These are phyloP conservation scores for Cantharis lateralis DNA, from an alignment of 2,888 invertebrate species.

Conservation along the genomic window DNA sequence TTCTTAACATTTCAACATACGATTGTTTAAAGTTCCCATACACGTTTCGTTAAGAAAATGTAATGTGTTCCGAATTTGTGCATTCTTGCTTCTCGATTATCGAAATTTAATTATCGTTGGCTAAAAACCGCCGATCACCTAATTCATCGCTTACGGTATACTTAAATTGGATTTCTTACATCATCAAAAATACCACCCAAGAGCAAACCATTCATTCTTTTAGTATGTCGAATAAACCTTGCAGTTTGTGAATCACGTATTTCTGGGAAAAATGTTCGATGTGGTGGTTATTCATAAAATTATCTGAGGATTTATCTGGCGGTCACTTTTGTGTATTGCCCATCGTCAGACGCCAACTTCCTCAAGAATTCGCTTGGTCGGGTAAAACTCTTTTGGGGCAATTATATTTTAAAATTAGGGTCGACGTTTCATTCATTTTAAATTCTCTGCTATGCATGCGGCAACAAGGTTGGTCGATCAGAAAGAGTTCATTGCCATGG, in stretches of 20 bases:
- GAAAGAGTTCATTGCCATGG: not conserved
- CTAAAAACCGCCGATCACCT: no score
- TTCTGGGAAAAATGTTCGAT: not conserved
- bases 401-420: not conserved
- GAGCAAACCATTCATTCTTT: not conserved
- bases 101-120: not conserved
- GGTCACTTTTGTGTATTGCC: not conserved
- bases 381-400: not conserved
- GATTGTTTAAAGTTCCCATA: not conserved
- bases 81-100: not conserved
- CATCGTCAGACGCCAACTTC: not conserved
- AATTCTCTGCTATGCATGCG: not conserved
- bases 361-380: not conserved
- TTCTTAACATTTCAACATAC: conserved; percentile 16
- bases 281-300: not conserved
- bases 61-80: not conserved
- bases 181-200: not conserved
- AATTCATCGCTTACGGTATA: no score
- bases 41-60: not conserved
- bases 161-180: no score
- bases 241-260: not conserved
- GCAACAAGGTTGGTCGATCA: not conserved
- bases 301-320: not conserved
- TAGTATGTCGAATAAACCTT: not conserved
- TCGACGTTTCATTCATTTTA: not conserved